Conservation (phyloP, 1,140 invertebrate genomes). For the Temnothorax longispinosus region DNA sequence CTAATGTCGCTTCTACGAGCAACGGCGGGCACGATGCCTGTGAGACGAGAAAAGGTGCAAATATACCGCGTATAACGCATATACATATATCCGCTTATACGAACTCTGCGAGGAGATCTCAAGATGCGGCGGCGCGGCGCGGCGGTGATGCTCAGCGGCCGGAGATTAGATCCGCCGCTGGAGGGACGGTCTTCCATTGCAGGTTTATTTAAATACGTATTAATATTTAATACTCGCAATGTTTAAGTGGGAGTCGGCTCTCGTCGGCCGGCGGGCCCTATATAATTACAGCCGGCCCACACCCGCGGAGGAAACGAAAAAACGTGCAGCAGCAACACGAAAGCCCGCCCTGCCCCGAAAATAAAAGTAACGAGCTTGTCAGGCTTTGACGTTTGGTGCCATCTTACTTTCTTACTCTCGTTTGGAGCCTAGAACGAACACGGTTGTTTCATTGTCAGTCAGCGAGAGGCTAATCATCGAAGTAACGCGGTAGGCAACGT, state of each 20-base stretch:
- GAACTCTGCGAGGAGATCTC: background rate
- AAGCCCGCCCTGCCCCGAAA: constrained; percentile 46
- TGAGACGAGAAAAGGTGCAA: background rate
- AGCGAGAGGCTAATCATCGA: background rate
- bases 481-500: background rate
- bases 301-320: constrained; percentile 61
- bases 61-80: background rate
- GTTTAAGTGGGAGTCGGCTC: constrained; percentile 80
- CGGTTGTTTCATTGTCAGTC: constrained; percentile 9
- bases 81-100: background rate
- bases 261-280: constrained; percentile 69
- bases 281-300: constrained; percentile 80
- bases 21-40: constrained; percentile 2
- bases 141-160: background rate
- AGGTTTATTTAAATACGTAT: constrained; percentile 82
- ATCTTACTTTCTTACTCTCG: constrained; percentile 38
- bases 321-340: constrained; percentile 19
- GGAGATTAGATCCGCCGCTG: constrained; percentile 17
- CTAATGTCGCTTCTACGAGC: constrained; percentile 5
- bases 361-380: constrained; percentile 45
- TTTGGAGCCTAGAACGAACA: background rate
- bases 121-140: background rate
- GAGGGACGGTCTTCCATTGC: constrained; percentile 58
- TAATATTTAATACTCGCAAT: constrained; percentile 81
- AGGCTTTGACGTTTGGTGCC: constrained; percentile 45